phyloP scores from a whole-genome alignment of 1,140 invertebrate genomes.

The Vollenhovia emeryi region DNA sequence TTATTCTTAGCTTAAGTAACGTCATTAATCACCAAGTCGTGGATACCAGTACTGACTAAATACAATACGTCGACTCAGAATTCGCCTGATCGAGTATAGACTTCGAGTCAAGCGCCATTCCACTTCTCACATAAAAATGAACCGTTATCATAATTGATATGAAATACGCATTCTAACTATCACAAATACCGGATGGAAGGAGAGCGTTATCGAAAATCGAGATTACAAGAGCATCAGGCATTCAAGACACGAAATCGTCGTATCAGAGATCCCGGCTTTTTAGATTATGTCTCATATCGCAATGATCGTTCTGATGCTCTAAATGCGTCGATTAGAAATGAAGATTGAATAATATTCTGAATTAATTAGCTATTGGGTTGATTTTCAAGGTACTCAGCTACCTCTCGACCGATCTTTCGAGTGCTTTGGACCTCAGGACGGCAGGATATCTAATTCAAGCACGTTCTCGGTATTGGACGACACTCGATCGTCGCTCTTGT shows the following conservation, averaged over 20 bases:
- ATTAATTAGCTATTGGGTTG: background rate
- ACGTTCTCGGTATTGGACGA: slow-evolving; percentile 76
- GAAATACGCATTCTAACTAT: slow-evolving; percentile 17
- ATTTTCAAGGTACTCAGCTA: background rate
- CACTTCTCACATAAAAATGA: background rate
- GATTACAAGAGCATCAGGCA: background rate
- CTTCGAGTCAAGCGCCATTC: background rate
- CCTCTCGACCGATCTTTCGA: background rate
- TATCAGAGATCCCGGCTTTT: background rate
- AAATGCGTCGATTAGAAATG: background rate
- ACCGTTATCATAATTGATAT: background rate
- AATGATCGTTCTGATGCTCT: background rate
- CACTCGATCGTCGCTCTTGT: slow-evolving; percentile 78
- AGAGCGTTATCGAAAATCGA: background rate
- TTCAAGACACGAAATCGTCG: background rate
- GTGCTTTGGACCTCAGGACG: slow-evolving; percentile 79
- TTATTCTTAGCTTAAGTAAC: slow-evolving; percentile 33
- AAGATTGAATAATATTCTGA: slow-evolving; percentile 4
- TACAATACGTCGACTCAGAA: slow-evolving; percentile 63
- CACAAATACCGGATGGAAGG: slow-evolving; percentile 20
- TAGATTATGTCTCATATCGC: background rate
- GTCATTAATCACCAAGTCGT: slow-evolving; percentile 24
- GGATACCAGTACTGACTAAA: slow-evolving; percentile 51
- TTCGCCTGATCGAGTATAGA: slow-evolving; percentile 7
- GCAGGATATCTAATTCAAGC: slow-evolving; percentile 81